Evolutionary conservation across 2,797 vertebrate species (phyloP).

Genomic region (Picus viridis): DNA sequence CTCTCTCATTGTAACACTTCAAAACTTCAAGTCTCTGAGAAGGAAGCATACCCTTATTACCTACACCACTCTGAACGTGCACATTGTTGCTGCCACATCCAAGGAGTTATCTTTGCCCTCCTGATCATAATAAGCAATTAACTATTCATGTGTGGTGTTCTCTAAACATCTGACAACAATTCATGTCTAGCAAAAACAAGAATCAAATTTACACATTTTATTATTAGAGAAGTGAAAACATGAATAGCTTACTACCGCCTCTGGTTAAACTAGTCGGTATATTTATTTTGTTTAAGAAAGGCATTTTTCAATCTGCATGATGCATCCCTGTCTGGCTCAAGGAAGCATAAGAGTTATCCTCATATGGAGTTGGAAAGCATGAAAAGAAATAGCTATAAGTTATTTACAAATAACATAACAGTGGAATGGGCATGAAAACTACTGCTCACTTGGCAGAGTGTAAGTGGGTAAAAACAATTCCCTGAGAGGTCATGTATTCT

Average conservation of each 20-base stretch:
- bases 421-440: not conserved
- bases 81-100: not conserved
- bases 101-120: not conserved
- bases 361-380: not conserved
- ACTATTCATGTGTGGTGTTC: not conserved
- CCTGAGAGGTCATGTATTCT: not conserved
- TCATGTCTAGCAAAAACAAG: not conserved
- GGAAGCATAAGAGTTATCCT: not conserved
- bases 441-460: not conserved
- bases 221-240: not conserved
- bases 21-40: not conserved
- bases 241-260: not conserved
- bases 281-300: not conserved
- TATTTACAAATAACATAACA: not conserved
- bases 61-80: rapidly evolving
- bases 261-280: not conserved
- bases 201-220: not conserved
- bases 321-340: not conserved
- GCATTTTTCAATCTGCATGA: not conserved
- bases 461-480: not conserved
- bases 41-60: not conserved
- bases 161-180: not conserved
- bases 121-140: not conserved
- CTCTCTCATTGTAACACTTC: not conserved
- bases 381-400: not conserved